Conservation (phyloP, 2,797 vertebrate species). For the Gambelia wislizenii region DNA sequence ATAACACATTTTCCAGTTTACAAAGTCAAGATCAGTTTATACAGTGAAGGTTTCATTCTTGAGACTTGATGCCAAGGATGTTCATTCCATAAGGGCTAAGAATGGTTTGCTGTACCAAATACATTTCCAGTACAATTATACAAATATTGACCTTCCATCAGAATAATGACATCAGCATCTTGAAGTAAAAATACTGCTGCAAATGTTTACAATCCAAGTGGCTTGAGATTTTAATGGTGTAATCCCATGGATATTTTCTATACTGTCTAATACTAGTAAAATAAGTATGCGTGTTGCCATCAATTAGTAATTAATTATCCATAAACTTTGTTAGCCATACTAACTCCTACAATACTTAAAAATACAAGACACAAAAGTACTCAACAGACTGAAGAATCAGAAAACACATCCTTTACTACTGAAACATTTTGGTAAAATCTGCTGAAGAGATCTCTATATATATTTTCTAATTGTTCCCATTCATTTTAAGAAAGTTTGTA, state of each 20-base stretch:
- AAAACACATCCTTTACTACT: background rate
- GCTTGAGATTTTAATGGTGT: background rate
- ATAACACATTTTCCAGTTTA: background rate
- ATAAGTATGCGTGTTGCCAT: background rate
- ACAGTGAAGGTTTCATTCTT: background rate
- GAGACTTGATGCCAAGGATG: background rate
- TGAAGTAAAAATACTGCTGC: background rate
- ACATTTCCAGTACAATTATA: background rate
- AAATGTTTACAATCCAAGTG: slow-evolving; percentile 15
- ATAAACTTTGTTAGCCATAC: background rate
- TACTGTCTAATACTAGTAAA: background rate
- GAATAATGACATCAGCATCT: background rate
- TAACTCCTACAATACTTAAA: slow-evolving; percentile 2
- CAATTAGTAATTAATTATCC: background rate
- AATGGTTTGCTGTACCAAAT: background rate
- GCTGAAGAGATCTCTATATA: fast-evolving
- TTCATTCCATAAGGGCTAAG: background rate
- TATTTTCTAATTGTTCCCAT: background rate
- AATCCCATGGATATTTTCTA: background rate
- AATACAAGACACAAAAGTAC: background rate
- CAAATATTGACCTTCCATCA: background rate
- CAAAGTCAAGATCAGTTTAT: background rate
- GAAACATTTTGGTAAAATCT: background rate
- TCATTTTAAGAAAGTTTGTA: background rate
- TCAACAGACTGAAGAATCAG: background rate